Evolutionary conservation across 2,888 invertebrate species (phyloP), one percentile per base, ranked within the genome.

Genomic region (Melieria crassipennis): DNA sequence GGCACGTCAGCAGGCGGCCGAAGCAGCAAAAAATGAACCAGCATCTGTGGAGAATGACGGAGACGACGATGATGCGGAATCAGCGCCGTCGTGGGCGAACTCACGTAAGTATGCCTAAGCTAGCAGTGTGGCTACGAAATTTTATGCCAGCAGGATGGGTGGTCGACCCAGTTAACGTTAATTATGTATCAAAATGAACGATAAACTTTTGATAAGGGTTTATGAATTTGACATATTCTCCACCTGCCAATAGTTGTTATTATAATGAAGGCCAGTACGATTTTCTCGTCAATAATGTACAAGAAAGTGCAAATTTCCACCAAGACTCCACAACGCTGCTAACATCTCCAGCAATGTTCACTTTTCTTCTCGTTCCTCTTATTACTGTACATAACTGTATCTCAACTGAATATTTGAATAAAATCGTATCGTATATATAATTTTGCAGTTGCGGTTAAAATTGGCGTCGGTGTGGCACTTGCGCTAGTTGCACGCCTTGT

Each of bases 381-480:
- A 30, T 30, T 30, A 30, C 30, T 30, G 16, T 16, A 11, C 11
- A 45, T 60, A 11, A 7, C 45, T 64, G 30, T 30, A 30, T 30
- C 30, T 30, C 30, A 30, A 30, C 30, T 30, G 30, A 30, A 30
- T 30, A 30, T 30, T 30, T 30, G 30, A 30, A 30, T 30, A 30
- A 30, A 30, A 30, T 30, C 30, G 30, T 30, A 30, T 30, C 30
- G 16, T 48, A 62, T 72, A 71, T 77, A 77, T 80, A 82, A 85
- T 91, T 90, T 93, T 94, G 87, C 93, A 94, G 94, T 94, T 91
- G 92, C 92, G 88, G 91, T 94, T 89, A 95, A 94, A 90, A 90
- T 94, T 89, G 91, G 91, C 87, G 92, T 95, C 88, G 95, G 95
- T 87, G 90, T 93, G 87, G 93, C 94, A 84, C 91, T 95, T 87